Evolutionary conservation across 2,113 vertebrate genomes (phyloP).

Genomic region (Rhagologus leucostigma): DNA sequence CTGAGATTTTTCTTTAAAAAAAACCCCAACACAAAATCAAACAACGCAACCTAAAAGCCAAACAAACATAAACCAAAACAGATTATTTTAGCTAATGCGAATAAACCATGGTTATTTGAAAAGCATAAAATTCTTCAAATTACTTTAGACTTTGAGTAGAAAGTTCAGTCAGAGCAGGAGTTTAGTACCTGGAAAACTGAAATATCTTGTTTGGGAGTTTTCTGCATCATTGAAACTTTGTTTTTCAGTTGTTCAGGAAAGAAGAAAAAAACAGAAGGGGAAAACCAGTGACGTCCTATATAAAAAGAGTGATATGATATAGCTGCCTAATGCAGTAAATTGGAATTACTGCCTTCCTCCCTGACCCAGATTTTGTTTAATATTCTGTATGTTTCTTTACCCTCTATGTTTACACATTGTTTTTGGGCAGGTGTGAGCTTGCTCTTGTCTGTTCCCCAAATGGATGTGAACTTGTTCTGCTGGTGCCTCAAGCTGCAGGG

Average conservation of each 20-base stretch:
- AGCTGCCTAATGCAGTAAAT: not conserved
- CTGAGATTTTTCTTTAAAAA: not conserved
- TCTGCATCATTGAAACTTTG: not conserved
- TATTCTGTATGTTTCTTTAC: slow-evolving; percentile 1
- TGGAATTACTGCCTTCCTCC: not conserved
- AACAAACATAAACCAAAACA: not conserved
- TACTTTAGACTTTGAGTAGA: not conserved
- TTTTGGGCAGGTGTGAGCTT: slow-evolving; percentile 51
- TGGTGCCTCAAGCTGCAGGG: slow-evolving; percentile 34
- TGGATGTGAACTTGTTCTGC: slow-evolving; percentile 42
- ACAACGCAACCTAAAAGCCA: not conserved
- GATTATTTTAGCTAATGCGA: not conserved
- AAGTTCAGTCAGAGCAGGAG: not conserved
- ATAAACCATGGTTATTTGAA: not conserved
- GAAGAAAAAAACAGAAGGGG: not conserved
- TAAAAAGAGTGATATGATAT: not conserved
- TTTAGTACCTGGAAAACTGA: not conserved
- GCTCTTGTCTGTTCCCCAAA: slow-evolving; percentile 8
- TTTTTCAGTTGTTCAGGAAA: not conserved
- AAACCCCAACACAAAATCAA: not conserved
- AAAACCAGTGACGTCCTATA: not conserved
- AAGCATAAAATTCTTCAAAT: not conserved
- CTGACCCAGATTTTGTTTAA: slow-evolving; percentile 17
- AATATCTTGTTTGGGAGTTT: not conserved
- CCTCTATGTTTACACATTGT: not conserved